Evolutionary conservation across 2,113 vertebrate genomes (phyloP).

Genomic region (Anhinga anhinga): DNA sequence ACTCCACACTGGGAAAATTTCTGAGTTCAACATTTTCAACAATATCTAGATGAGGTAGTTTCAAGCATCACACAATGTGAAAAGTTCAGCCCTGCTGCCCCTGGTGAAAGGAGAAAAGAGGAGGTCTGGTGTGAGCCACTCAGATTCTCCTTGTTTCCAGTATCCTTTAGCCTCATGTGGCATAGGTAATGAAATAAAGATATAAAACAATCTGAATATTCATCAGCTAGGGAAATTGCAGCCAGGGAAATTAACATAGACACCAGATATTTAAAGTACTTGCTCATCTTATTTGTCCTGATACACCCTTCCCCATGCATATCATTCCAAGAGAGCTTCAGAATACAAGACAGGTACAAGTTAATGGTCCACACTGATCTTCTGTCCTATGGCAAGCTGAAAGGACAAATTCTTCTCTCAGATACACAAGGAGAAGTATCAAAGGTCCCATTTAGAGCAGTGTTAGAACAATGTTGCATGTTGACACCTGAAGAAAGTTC

Average conservation of each 20-base stretch:
- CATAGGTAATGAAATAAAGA: not conserved
- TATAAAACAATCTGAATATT: not conserved
- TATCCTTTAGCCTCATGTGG: not conserved
- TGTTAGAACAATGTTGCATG: not conserved
- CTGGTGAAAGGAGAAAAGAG: not conserved
- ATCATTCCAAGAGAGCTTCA: not conserved
- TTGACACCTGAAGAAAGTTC: not conserved
- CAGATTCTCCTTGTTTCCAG: not conserved
- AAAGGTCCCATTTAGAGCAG: not conserved
- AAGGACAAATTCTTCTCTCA: not conserved
- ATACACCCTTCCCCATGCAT: not conserved
- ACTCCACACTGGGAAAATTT: not conserved
- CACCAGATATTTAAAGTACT: not conserved
- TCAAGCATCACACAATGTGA: not conserved
- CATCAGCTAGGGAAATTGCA: not conserved
- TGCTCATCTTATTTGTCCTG: not conserved
- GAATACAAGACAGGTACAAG: not conserved
- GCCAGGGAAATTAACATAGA: not conserved
- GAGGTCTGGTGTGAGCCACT: not conserved
- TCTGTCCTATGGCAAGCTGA: not conserved
- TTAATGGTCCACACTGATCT: not conserved
- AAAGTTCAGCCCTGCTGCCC: not conserved
- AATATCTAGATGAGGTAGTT: not conserved
- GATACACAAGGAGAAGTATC: not conserved
- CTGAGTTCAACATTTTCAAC: rapidly evolving